Percentiles rank a stretch among this genome's conserved stretches.
Conservation (phyloP, 2,113 vertebrate species). For the Tupaia tana region DNA sequence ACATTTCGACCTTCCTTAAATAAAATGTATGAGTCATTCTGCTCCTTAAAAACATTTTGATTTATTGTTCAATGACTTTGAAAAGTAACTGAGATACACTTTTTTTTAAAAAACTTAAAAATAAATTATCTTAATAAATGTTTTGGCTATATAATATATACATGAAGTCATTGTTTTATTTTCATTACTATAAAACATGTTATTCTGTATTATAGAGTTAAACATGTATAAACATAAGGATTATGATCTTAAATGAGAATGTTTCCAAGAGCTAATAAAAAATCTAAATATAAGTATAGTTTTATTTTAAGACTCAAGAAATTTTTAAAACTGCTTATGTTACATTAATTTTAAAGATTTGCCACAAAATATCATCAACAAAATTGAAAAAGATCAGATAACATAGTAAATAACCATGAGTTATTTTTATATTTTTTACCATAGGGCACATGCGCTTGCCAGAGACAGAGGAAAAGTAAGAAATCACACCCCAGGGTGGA, state of each 20-base stretch:
- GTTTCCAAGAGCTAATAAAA: neutral
- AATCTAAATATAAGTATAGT: neutral
- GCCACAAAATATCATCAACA: neutral
- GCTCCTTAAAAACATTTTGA: neutral
- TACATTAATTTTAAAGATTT: neutral
- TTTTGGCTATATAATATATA: neutral
- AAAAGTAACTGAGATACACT: neutral
- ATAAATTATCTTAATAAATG: neutral
- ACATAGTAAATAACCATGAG: neutral
- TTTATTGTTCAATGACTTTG: neutral
- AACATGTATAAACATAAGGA: neutral
- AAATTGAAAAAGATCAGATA: neutral
- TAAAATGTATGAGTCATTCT: neutral
- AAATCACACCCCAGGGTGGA: too few relatives aligned
- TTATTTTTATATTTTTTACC: too few relatives aligned
- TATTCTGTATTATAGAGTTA: neutral
- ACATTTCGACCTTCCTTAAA: neutral
- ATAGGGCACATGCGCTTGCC: too few relatives aligned
- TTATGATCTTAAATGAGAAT: neutral
- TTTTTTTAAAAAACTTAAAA: neutral
- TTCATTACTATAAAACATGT: neutral
- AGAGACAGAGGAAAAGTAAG: too few relatives aligned
- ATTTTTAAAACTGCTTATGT: too few relatives aligned
- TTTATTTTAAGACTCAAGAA: neutral
- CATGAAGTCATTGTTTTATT: neutral